A percentile compares a stretch with the other conserved stretches of the same genome.
Conservation (phyloP, 2,797 vertebrate genomes). For the Adrianichthys oophorus region DNA sequence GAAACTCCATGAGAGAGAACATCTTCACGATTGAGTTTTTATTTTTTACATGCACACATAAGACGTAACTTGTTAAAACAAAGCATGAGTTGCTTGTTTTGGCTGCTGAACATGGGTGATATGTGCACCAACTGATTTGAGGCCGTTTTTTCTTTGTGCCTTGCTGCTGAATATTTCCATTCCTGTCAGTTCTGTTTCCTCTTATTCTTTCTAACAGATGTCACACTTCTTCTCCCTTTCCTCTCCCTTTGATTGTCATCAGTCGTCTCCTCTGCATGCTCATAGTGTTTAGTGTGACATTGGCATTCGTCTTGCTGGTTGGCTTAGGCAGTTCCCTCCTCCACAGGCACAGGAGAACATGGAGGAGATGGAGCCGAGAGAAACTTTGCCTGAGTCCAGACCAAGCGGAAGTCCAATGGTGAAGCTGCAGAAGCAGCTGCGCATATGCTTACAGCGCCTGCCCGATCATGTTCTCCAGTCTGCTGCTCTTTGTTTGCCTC, state of each 20-base stretch:
- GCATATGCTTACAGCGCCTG: slow-evolving; percentile 66
- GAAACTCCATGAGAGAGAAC: too few species aligned
- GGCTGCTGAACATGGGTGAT: too few species aligned
- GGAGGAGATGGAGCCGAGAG: slow-evolving; percentile 59
- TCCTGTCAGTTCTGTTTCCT: too few species aligned
- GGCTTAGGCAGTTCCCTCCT: slow-evolving; percentile 80
- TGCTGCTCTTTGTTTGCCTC: slow-evolving; percentile 31
- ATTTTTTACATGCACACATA: too few species aligned
- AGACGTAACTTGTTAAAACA: too few species aligned
- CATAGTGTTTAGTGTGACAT: slow-evolving; percentile 56
- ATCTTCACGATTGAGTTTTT: too few species aligned
- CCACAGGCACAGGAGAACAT: slow-evolving; percentile 67
- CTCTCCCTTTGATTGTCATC: slow-evolving; percentile 47
- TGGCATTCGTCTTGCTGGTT: slow-evolving; percentile 73
- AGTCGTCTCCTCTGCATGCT: slow-evolving; percentile 65
- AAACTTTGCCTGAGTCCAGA: slow-evolving; percentile 55
- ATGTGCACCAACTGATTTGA: too few species aligned
- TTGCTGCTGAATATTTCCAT: too few species aligned
- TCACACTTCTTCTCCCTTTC: slow-evolving; percentile 14
- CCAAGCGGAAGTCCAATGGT: slow-evolving; percentile 48
- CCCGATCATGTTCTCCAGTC: slow-evolving; percentile 60
- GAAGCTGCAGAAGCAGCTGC: slow-evolving; percentile 59
- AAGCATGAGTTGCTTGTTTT: too few species aligned
- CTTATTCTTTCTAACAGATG: too few species aligned
- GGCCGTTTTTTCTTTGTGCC: too few species aligned